Evolutionary conservation across 2,888 invertebrate species (phyloP), one percentile per base, ranked within the genome.

Genomic region (Sceliomorpha sp.): DNA sequence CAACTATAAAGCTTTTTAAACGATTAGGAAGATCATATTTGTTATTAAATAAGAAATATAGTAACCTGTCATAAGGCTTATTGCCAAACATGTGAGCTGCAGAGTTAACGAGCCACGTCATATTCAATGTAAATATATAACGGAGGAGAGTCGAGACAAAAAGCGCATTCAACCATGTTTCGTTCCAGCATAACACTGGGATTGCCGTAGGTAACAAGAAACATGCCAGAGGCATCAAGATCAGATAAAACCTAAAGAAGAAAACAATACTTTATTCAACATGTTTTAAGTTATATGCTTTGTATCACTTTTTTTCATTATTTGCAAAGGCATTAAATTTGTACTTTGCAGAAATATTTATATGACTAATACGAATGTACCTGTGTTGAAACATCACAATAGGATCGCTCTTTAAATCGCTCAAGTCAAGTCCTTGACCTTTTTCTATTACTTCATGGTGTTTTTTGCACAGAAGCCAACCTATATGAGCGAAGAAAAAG

Each of bases 401-500:
- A 5, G 94, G 94, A 88, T 98, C 98, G 7, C 90, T 89, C 66
- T 92, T 91, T 64, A 98, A 90, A 88, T 98, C 98, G 44, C 93
- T 94, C 72, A 97, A 81, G 84, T 98, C 97, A 15, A 98, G 91
- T 37, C 93, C 92, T 76, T 95, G 94, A 81, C 98, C 98, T 88
- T 97, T 97, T 69, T 89, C 91, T 84, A 92, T 95, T 29, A 98
- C 95, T 72, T 96, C 95, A 0, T 96, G 96, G 85, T 98, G 98
- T 87, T 98, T 98, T 77, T 93, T 92, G 79, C 94, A 94, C 55
- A 98, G 89, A 68, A 98, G 90, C 98, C 98, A 98, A 62, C 98
- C 98, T 78, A 98, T 91, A 88, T 98, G 98, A 0, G 98, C 93
- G 89, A 98, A 98, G 91, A 98, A 98, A 90, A 98, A 97, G 6